A percentile compares a stretch with the other conserved stretches of the same genome.
Conservation (phyloP, 2,888 invertebrate genomes). For the Heteromyza rotundicornis region DNA sequence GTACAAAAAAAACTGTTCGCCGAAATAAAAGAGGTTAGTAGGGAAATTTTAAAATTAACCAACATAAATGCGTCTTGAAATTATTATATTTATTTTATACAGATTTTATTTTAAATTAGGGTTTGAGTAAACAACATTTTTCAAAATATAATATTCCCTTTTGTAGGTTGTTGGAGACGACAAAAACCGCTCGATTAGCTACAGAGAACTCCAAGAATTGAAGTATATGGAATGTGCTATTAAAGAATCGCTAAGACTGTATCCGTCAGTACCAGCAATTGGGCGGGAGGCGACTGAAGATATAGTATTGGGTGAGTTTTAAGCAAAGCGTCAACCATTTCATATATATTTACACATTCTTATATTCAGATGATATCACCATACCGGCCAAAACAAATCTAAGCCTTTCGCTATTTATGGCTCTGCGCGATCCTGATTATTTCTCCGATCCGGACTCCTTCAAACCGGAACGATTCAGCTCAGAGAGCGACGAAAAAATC, state of each 20-base stretch:
- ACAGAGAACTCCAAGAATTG: conserved; percentile 49
- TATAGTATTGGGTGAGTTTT: conserved; percentile 64
- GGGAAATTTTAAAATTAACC: no score
- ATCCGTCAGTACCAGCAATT: conserved; percentile 71
- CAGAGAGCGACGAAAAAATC: conserved; percentile 51
- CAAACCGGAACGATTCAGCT: conserved; percentile 50
- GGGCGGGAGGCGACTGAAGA: conserved; percentile 66
- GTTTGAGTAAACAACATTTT: no score
- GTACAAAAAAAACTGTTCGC: conserved; percentile 49
- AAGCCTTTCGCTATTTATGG: conserved; percentile 44
- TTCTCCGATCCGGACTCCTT: conserved; percentile 54
- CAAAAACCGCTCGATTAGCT: conserved; percentile 34
- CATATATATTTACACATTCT: background rate
- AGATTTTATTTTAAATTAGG: no score
- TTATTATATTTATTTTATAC: no score
- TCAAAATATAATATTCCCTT: no score
- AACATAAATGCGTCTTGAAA: no score
- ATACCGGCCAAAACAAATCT: conserved; percentile 49
- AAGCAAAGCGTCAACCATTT: background rate
- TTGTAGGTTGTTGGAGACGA: conserved; percentile 52
- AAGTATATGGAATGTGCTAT: conserved; percentile 69
- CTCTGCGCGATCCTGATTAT: conserved; percentile 48
- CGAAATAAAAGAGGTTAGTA: conserved; percentile 51
- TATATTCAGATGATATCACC: conserved; percentile 44
- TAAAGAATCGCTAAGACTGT: conserved; percentile 71